phyloP scores from a whole-genome alignment of 1,140 invertebrate genomes.

The Aporrectodea caliginosa region DNA sequence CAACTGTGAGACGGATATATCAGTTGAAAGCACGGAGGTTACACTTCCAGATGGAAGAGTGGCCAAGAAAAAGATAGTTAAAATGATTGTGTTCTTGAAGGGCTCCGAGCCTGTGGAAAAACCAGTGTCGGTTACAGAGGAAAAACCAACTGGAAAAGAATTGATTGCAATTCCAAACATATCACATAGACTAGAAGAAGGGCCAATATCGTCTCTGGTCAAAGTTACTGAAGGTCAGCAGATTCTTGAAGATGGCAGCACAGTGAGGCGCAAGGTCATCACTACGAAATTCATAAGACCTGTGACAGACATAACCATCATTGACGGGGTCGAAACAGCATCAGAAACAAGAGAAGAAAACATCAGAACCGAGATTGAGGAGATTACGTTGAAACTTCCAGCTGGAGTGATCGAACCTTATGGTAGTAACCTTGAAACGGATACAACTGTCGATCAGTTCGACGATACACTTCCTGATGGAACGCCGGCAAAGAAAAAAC shows the following conservation, averaged over 20 bases:
- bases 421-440: conserved; percentile 16
- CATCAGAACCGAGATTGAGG: conserved; percentile 6
- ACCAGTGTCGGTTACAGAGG: not conserved
- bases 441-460: conserved; percentile 5
- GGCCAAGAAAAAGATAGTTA: not conserved
- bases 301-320: conserved; percentile 10
- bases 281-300: conserved; percentile 19
- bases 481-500: conserved; percentile 5
- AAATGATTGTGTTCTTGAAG: conserved; percentile 3
- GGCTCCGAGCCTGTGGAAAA: conserved; percentile 5
- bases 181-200: conserved; percentile 1
- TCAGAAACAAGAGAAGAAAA: conserved; percentile 12
- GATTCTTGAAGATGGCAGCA: conserved; percentile 12
- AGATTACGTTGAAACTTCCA: conserved; percentile 13
- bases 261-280: not conserved
- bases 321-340: not conserved
- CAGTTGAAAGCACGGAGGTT: not conserved
- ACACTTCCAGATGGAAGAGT: not conserved
- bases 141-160: not conserved
- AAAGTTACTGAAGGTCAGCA: conserved; percentile 7
- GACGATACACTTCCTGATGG: conserved; percentile 2
- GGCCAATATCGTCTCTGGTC: not conserved
- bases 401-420: conserved; percentile 17
- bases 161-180: not conserved
- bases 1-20: conserved; percentile 13